Conservation (phyloP, 2,888 invertebrate species). For the Trichacis sp. region DNA sequence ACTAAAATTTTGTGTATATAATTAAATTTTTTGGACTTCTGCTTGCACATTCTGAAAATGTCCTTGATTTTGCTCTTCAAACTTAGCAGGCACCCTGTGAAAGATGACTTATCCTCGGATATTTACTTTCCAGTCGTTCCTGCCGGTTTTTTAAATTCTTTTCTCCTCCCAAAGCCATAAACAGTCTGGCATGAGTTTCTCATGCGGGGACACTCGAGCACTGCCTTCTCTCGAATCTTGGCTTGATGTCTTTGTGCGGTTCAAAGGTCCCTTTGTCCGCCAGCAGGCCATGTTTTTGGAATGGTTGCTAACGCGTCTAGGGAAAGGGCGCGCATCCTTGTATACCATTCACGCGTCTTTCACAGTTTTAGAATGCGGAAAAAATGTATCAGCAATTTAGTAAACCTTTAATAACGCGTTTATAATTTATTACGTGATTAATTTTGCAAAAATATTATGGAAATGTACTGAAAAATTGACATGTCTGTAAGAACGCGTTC, state of each 20-base stretch:
- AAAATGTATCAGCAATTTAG: no score
- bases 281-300: slow-evolving; percentile 35
- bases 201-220: slow-evolving; percentile 29
- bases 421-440: no score
- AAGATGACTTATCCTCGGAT: background rate
- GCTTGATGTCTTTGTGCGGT: slow-evolving; percentile 20
- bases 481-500: no score
- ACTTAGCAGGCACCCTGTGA: background rate
- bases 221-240: background rate
- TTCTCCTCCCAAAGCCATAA: background rate
- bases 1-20: no score
- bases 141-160: background rate
- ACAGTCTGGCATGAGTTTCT: background rate
- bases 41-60: no score
- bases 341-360: slow-evolving; percentile 33
- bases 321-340: slow-evolving; percentile 40
- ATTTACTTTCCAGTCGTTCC: background rate
- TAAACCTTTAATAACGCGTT: no score
- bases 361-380: slow-evolving; percentile 18
- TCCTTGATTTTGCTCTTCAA: background rate
- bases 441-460: no score
- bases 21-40: no score
- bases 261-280: slow-evolving; percentile 46
- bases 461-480: no score
- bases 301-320: slow-evolving; percentile 12